These are phyloP conservation scores for Cossypha polioptera DNA, from an alignment of 2,797 vertebrate genomes.

Conservation along the genomic window DNA sequence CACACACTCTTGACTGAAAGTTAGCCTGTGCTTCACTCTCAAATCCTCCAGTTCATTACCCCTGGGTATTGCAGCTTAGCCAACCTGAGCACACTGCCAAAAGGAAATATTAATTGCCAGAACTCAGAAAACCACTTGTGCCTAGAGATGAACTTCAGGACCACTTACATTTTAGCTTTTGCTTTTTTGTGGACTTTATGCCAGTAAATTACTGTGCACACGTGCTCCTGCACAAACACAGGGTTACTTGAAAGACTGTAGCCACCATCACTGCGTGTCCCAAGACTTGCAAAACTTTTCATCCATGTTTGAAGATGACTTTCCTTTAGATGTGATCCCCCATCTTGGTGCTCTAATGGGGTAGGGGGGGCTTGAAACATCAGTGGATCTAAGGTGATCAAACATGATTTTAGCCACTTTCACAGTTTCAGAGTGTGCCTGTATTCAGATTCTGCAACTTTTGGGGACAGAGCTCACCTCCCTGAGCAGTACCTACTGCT, in stretches of 20 bases:
- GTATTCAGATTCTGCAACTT: neutral
- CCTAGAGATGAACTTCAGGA: neutral
- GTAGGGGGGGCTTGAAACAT: neutral
- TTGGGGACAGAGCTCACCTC: neutral
- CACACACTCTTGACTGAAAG: neutral
- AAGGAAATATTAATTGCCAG: neutral
- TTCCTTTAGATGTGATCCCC: neutral
- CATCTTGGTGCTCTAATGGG: rapidly evolving
- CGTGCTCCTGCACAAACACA: neutral
- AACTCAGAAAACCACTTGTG: neutral
- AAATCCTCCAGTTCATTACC: neutral
- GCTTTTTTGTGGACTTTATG: neutral
- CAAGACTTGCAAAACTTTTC: neutral
- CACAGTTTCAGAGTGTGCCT: rapidly evolving
- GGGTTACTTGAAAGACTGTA: neutral
- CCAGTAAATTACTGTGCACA: neutral
- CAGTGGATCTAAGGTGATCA: neutral
- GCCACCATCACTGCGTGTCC: neutral
- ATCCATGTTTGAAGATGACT: rapidly evolving
- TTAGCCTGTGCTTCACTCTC: neutral
- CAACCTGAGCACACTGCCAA: neutral
- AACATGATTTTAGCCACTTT: neutral
- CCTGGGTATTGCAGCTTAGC: neutral
- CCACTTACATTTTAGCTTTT: neutral
- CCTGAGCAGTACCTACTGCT: neutral